Base-by-base conservation (phyloP, 2,113 vertebrate species). In the Peromyscus maniculatus region DNA sequence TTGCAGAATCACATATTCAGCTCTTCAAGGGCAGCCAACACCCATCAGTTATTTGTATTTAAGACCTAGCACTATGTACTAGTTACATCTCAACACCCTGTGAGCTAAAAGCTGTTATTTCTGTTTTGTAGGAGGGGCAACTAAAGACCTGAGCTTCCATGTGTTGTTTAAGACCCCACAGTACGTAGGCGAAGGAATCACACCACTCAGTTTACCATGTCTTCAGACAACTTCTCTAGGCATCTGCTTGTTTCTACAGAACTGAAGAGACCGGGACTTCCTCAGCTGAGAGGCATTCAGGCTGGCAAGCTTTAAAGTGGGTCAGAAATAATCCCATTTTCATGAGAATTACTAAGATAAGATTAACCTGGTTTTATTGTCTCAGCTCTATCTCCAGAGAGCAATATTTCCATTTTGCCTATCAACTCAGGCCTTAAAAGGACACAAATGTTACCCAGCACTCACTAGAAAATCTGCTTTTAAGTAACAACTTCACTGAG, bases 261-360 rank as follows among this genome's bases (percentile, higher is more conserved):
- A 88, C 43, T 75, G 16, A n/a, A 8, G 46, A 52, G 64, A 22
- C n/a, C 13, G 75, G 62, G 26, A 52, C 91, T 95, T 31, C 55
- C 43, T 91, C 88, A 72, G 52, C 75, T 91, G 62, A 87, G 84
- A 90, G 75, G 17, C 33, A 89, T 77, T 83, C 55, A 49, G 28
- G 89, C 69, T 86, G 55, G 72, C 22, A 79, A 84, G 39, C 59
- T 91, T 94, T 95, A 95, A 97, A 95, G 66, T 96, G 92, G 95
- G 69, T 83, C 75, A 96, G 77, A 24, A 79, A 66, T 94, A 95
- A 93, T 93, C 80, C 19, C 36, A 91, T 91, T 57, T 91, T 94
- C 43, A n/a, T 94, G 52, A 66, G 66, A 96, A 39, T 95, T 84
- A 91, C 55, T 95, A 94, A 94, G 62, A 55, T n/a, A 90, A 52